A percentile compares a stretch with the other conserved stretches of the same genome.
These are phyloP conservation scores for Prosopocoilus inquinatus DNA, from an alignment of 2,888 invertebrate genomes.

Conservation along the genomic window DNA sequence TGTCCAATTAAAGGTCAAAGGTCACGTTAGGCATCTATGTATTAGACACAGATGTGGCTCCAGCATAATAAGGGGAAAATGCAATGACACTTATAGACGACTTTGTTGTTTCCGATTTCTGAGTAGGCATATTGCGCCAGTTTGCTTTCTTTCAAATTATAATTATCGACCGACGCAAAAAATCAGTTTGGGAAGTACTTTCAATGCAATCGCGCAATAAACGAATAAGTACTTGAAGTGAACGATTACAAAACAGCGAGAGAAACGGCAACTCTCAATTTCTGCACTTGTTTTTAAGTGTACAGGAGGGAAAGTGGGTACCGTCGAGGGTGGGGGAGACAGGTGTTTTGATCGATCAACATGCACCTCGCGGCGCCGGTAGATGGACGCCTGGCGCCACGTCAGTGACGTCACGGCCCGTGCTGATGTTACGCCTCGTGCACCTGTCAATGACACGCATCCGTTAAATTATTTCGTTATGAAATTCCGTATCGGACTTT, in stretches of 20 bases:
- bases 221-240: background rate
- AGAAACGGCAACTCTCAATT: slow-evolving; percentile 10
- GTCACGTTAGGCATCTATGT: too few relatives aligned
- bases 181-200: too few relatives aligned
- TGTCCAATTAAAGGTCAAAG: too few relatives aligned
- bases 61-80: too few relatives aligned
- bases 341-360: slow-evolving; percentile 46
- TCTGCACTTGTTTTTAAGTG: slow-evolving; percentile 9
- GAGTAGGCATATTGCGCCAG: too few relatives aligned
- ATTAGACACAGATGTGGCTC: too few relatives aligned
- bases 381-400: slow-evolving; percentile 48
- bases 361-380: slow-evolving; percentile 46
- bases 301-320: slow-evolving; percentile 15
- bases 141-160: too few relatives aligned
- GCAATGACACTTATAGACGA: too few relatives aligned
- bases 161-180: too few relatives aligned
- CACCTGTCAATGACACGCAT: slow-evolving; percentile 25
- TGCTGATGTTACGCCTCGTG: slow-evolving; percentile 31
- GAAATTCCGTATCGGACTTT: background rate
- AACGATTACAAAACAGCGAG: background rate
- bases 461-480: slow-evolving; percentile 3
- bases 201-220: background rate
- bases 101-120: too few relatives aligned
- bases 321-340: slow-evolving; percentile 27
- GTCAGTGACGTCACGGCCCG: slow-evolving; percentile 37